phyloP scores from a whole-genome alignment of 1,140 invertebrate species.

The Panagrolaimus sp. region DNA sequence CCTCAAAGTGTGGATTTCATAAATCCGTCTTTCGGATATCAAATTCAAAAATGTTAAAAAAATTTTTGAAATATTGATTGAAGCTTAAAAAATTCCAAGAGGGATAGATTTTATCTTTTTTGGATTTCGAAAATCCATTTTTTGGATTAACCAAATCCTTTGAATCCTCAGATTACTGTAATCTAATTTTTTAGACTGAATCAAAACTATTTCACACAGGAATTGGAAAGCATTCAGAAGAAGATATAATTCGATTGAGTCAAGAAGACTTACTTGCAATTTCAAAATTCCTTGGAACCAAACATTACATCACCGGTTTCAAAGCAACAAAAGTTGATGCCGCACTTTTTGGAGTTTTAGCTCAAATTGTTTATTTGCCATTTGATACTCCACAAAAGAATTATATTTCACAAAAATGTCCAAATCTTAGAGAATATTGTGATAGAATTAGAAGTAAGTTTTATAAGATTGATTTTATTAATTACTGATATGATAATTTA shows the following conservation, averaged over 20 bases:
- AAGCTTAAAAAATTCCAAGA: too few relatives aligned
- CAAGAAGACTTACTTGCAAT: conserved; percentile 81
- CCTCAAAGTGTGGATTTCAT: too few relatives aligned
- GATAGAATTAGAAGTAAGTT: conserved; percentile 34
- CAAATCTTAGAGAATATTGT: conserved; percentile 37
- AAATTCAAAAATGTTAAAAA: neutral
- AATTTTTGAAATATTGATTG: too few relatives aligned
- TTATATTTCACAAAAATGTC: conserved; percentile 35
- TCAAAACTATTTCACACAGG: conserved; percentile 61
- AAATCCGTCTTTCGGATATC: neutral
- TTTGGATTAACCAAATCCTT: conserved; percentile 6
- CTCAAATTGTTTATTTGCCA: conserved; percentile 49
- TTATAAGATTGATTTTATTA: conserved; percentile 19
- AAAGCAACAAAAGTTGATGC: conserved; percentile 69
- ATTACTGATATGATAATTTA: neutral
- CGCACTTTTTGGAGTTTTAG: conserved; percentile 35
- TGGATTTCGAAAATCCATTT: too few relatives aligned
- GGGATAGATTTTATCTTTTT: too few relatives aligned
- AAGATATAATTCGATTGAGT: conserved; percentile 82
- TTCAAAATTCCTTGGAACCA: conserved; percentile 78
- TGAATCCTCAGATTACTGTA: neutral
- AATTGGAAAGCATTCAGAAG: conserved; percentile 79
- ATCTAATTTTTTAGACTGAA: conserved; percentile 20
- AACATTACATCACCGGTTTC: conserved; percentile 88
- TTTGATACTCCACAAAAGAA: conserved; percentile 42